Percentiles rank a stretch among this genome's conserved stretches.
phyloP scores from a whole-genome alignment of 2,113 vertebrate species.

The Oreochromis aureus region DNA sequence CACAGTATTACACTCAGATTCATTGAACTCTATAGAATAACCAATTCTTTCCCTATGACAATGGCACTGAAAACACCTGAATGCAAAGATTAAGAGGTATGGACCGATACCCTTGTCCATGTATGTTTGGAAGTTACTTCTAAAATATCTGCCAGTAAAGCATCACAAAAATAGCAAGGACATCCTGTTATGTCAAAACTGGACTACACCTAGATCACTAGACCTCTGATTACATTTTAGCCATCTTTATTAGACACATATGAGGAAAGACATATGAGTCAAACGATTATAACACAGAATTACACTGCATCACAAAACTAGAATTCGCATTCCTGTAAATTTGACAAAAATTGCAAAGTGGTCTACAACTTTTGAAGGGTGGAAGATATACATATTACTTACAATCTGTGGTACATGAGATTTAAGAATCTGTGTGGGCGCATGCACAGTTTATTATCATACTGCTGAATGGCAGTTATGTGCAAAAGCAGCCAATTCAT shows the following conservation, averaged over 20 bases:
- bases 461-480: neutral
- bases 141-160: neutral
- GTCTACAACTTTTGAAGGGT: neutral
- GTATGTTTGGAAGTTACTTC: neutral
- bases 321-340: neutral
- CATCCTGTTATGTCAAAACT: neutral
- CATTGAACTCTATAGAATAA: neutral
- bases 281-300: neutral
- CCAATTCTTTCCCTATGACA: neutral
- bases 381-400: neutral
- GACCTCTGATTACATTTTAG: neutral
- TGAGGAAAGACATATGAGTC: neutral
- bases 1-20: neutral
- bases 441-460: neutral
- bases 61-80: neutral
- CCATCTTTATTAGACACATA: neutral
- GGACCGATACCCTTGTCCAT: neutral
- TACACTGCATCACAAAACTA: neutral
- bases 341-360: neutral
- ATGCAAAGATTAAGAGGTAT: neutral
- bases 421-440: neutral
- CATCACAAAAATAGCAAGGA: neutral
- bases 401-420: neutral
- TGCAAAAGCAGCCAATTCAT: neutral
- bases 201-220: neutral